A percentile compares a stretch with the other conserved stretches of the same genome.
Conservation (phyloP, 2,797 vertebrate species). For the Phyllotis vaccarum region DNA sequence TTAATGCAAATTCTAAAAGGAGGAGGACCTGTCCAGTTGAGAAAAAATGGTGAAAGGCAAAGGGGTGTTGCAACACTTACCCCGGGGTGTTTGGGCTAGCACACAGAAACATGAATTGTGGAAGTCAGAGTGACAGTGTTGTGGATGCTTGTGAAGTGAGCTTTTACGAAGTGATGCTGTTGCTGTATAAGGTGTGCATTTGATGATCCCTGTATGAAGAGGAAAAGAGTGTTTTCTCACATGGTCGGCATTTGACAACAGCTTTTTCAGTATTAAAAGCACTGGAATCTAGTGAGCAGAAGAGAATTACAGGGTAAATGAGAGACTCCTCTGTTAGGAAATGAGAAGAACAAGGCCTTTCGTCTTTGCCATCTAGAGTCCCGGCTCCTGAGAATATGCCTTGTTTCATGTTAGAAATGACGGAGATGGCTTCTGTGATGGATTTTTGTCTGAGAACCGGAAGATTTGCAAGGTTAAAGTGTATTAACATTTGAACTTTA, state of each 20-base stretch:
- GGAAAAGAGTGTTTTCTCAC: background rate
- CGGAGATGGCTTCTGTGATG: background rate
- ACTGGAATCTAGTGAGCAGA: background rate
- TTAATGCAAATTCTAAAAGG: background rate
- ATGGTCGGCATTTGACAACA: background rate
- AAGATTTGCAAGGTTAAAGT: background rate
- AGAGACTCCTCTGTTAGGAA: background rate
- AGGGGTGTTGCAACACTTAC: background rate
- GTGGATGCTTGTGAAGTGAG: background rate
- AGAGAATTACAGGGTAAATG: background rate
- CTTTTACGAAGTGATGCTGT: background rate
- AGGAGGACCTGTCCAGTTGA: constrained; percentile 25
- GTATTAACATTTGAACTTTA: constrained; percentile 17
- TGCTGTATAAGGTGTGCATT: background rate
- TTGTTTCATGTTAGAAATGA: background rate
- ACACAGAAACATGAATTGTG: background rate
- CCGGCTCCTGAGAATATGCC: background rate
- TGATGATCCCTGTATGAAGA: background rate
- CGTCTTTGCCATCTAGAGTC: background rate
- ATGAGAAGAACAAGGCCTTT: background rate
- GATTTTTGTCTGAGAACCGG: background rate
- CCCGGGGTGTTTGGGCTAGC: background rate
- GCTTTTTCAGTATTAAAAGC: background rate
- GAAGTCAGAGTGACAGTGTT: background rate
- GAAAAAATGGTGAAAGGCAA: constrained; percentile 49